Percentiles rank a stretch among this genome's conserved stretches.
Conservation (phyloP, 1,140 invertebrate genomes). For the Hermetia illucens region DNA sequence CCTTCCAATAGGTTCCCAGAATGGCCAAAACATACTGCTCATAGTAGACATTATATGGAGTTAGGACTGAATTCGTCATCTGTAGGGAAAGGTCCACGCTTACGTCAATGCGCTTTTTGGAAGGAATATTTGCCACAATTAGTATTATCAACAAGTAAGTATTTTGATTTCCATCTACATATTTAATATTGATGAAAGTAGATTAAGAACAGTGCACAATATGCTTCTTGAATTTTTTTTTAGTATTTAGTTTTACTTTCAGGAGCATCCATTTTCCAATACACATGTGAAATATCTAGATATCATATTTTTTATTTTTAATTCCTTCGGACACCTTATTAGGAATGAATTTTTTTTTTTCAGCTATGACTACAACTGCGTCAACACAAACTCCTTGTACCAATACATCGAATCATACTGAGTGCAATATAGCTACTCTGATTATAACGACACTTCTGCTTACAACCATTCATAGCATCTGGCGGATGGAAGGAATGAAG, state of each 20-base stretch:
- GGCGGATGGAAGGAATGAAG: too few relatives aligned
- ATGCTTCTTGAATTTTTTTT: too few relatives aligned
- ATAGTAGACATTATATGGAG: slow-evolving; percentile 72
- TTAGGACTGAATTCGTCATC: slow-evolving; percentile 63
- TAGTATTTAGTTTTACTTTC: too few relatives aligned
- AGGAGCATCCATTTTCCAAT: background rate
- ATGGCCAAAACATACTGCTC: slow-evolving; percentile 77
- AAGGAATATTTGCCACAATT: slow-evolving; percentile 86
- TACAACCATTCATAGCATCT: too few relatives aligned
- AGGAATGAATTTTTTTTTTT: too few relatives aligned
- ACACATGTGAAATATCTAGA: background rate
- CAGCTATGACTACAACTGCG: too few relatives aligned
- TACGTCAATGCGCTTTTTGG: slow-evolving; percentile 93
- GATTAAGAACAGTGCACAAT: background rate
- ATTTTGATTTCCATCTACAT: background rate
- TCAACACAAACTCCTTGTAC: too few relatives aligned
- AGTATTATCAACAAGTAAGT: slow-evolving; percentile 47
- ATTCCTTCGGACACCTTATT: too few relatives aligned
- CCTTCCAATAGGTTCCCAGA: slow-evolving; percentile 24
- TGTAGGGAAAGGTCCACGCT: slow-evolving; percentile 70
- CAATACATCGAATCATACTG: too few relatives aligned
- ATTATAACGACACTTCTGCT: too few relatives aligned
- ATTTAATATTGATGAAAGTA: background rate
- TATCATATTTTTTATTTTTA: too few relatives aligned
- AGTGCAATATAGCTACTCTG: too few relatives aligned